phyloP scores from a whole-genome alignment of 2,797 vertebrate species.

The Prionace glauca region DNA sequence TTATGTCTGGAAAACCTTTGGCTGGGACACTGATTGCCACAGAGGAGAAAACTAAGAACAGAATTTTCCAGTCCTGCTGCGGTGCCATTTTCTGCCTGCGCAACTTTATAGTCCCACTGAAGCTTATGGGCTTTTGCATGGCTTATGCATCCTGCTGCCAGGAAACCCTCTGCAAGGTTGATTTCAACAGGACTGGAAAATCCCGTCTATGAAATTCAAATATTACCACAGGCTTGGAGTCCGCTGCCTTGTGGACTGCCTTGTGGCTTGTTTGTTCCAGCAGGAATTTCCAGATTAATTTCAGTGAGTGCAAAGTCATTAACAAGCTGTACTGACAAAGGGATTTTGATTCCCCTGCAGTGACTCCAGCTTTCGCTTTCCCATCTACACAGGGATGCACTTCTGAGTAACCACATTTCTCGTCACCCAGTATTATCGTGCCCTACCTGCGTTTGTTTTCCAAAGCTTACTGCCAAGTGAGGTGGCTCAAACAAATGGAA shows the following conservation, averaged over 20 bases:
- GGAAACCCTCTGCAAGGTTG: too few species aligned
- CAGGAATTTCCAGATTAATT: conserved; percentile 25
- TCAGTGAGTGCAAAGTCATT: background rate
- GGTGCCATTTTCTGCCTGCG: too few species aligned
- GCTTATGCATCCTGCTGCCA: too few species aligned
- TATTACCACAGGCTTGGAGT: background rate
- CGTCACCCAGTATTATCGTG: background rate
- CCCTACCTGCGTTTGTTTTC: background rate
- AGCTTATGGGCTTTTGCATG: too few species aligned
- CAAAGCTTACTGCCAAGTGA: background rate
- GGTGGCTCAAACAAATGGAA: background rate
- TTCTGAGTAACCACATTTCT: background rate
- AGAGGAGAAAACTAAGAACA: too few species aligned
- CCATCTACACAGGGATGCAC: background rate
- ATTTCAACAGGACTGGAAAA: too few species aligned
- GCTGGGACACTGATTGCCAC: background rate
- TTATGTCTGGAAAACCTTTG: background rate
- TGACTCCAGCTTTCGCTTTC: background rate
- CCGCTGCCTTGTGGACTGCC: background rate
- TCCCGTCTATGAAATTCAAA: background rate
- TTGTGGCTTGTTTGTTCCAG: background rate
- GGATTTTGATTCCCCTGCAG: background rate
- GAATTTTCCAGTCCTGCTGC: too few species aligned
- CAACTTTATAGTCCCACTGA: too few species aligned
- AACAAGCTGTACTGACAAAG: background rate